Evolutionary conservation across 2,888 invertebrate genomes (phyloP), one percentile per base, ranked within the genome.

Genomic region (Zeuzera pyrina): DNA sequence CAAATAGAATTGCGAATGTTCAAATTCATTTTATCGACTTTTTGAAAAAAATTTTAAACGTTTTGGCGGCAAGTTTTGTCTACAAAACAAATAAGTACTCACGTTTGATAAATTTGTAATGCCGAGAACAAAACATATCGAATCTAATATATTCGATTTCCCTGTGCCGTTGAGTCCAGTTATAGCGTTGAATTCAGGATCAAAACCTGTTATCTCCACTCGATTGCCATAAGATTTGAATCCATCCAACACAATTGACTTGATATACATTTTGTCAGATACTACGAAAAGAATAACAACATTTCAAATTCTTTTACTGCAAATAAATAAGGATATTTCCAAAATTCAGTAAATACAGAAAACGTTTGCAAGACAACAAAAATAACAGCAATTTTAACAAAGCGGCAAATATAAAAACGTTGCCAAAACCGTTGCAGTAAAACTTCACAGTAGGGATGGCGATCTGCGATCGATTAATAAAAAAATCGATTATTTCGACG

Each of bases 131-230:
- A 99, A 99, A 69, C 98, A 99, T 69, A 99, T 98, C 1, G 96
- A 90, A 81, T 99, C 99, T 36, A 99, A 85, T 60, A 99, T 94
- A 61, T 98, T 98, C 0, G 97, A 98, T 77, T 98, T 98, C 19
- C 98, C 98, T 43, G 95, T 96, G 4, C 98, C 98, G 74, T 99
- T 99, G 28, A 98, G 79, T 1, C 98, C 99, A 8, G 98, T 98
- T 33, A 99, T 98, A 2, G 98, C 99, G 57, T 98, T 99, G 66
- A 99, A 99, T 68, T 94, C 89, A 0, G 88, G 88, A 79, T 99
- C 98, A 64, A 99, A 98, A 2, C 93, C 94, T 42, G 89, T 90
- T 30, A 99, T 89, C 77, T 95, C 95, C 0, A 96, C 95, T 45
- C 95, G 85, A 47, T 92, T 91, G 0, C 97, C 97, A 57, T 99